Percentiles rank a stretch among this genome's conserved stretches.
Evolutionary conservation across 2,113 vertebrate genomes (phyloP).

Genomic region (Elephantulus edwardii): DNA sequence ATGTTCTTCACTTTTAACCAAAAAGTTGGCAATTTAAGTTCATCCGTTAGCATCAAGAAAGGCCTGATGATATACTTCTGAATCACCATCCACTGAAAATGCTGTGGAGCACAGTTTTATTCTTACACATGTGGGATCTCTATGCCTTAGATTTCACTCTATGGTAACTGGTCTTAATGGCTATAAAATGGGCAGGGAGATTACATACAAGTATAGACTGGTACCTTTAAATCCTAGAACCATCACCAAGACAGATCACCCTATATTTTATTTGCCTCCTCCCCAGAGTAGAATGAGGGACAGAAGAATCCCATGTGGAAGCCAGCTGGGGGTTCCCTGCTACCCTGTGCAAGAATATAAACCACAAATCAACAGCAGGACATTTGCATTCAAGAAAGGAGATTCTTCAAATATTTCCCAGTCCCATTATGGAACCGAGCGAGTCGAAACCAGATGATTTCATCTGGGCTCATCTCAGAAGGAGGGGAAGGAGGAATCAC

Average conservation of each 20-base stretch:
- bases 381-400: conserved; percentile 58
- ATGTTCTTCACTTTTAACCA: neutral
- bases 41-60: too few species aligned
- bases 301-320: conserved; percentile 62
- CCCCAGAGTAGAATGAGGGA: neutral
- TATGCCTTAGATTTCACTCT: neutral
- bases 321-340: conserved; percentile 49
- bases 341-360: conserved; percentile 53
- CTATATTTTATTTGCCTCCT: neutral
- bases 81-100: neutral
- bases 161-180: neutral
- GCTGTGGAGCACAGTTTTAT: neutral
- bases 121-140: neutral
- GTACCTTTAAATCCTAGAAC: neutral
- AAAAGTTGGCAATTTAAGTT: neutral
- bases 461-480: conserved; percentile 41
- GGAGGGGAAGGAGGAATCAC: neutral
- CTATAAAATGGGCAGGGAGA: too few species aligned
- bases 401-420: conserved; percentile 70
- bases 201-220: neutral
- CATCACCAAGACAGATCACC: neutral
- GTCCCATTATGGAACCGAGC: conserved; percentile 34
- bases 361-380: conserved; percentile 66
- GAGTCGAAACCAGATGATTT: conserved; percentile 64
- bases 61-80: neutral